A percentile compares a stretch with the other conserved stretches of the same genome.
These are phyloP conservation scores for Tachyglossus aculeatus DNA, from an alignment of 2,797 vertebrate genomes.

Conservation along the genomic window DNA sequence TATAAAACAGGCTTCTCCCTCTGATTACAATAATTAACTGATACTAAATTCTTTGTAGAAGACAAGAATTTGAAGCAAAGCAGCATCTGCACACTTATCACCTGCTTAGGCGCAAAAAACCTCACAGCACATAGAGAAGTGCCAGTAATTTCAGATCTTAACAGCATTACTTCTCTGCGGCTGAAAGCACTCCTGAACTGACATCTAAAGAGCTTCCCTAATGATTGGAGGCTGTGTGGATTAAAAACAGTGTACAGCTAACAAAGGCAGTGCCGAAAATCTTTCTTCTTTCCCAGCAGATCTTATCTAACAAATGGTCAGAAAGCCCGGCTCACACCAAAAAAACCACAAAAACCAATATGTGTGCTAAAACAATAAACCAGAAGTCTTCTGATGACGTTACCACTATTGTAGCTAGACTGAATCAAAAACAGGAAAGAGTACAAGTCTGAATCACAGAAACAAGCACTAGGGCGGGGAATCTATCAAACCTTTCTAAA, in stretches of 20 bases:
- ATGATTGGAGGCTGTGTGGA: background rate
- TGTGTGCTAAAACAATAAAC: background rate
- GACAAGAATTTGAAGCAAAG: background rate
- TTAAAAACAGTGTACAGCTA: background rate
- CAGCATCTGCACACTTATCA: too few relatives aligned
- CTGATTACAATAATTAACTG: background rate
- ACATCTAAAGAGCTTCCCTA: background rate
- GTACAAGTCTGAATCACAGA: background rate
- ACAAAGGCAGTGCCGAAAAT: background rate
- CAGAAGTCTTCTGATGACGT: slow-evolving; percentile 4
- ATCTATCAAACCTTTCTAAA: too few relatives aligned
- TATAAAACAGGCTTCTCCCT: background rate
- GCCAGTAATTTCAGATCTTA: background rate
- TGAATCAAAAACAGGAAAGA: slow-evolving; percentile 14
- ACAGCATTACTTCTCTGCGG: background rate
- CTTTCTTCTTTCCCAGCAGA: background rate
- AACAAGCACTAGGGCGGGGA: background rate
- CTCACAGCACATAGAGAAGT: background rate
- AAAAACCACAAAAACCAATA: slow-evolving; percentile 20
- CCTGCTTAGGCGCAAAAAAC: too few relatives aligned
- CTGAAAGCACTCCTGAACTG: background rate
- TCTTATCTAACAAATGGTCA: background rate
- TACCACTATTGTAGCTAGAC: slow-evolving; percentile 7
- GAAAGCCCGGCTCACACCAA: background rate
- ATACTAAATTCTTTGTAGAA: background rate